Conservation (phyloP, 2,888 invertebrate genomes). For the Tipula lateralis region DNA sequence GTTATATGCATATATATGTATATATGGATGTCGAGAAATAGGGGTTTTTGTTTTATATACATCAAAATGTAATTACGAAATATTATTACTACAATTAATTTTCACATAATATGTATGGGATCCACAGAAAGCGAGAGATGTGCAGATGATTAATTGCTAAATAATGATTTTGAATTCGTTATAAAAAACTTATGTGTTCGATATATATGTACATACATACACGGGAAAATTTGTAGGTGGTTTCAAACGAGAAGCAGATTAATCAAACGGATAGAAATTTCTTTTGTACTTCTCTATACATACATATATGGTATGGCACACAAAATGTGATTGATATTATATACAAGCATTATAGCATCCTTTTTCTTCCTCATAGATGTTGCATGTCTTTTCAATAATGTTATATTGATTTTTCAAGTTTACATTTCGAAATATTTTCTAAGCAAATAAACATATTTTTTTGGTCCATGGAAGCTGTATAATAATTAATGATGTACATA, state of each 20-base stretch:
- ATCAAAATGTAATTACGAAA: neutral
- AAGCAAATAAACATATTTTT: no score
- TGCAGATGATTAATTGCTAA: slow-evolving; percentile 19
- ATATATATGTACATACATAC: neutral
- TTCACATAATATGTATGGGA: neutral
- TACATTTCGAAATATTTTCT: neutral
- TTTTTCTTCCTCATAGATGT: neutral
- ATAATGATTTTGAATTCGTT: neutral
- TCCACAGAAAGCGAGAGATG: neutral
- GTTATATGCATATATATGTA: neutral
- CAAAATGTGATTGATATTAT: neutral
- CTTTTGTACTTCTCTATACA: neutral
- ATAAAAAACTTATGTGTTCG: neutral
- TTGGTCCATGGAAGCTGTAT: no score
- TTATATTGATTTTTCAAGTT: neutral
- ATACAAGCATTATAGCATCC: neutral
- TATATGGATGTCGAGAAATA: neutral
- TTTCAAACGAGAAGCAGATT: neutral
- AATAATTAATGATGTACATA: no score
- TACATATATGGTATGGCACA: neutral
- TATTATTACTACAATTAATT: slow-evolving; percentile 11
- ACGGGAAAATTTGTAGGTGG: neutral
- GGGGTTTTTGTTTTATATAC: neutral
- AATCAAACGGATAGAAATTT: slow-evolving; percentile 4
- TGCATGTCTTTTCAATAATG: neutral